Percentiles rank a stretch among this genome's conserved stretches.
Evolutionary conservation across 2,797 vertebrate species (phyloP).

Genomic region (Hypotaenidia philippensis): DNA sequence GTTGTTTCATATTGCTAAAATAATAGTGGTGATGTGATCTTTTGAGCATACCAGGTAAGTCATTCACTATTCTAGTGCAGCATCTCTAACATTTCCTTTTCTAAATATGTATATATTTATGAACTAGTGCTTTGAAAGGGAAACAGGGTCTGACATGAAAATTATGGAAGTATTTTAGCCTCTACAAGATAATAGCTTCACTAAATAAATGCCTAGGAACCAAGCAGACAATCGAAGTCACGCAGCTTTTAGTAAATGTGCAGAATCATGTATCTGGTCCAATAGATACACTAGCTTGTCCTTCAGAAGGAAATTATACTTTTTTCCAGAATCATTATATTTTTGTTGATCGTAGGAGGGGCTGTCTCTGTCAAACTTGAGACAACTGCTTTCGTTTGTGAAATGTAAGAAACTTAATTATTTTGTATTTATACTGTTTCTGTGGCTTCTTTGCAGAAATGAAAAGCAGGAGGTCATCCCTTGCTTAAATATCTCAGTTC

Average conservation of each 20-base stretch:
- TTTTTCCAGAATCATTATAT: not conserved
- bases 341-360: not conserved
- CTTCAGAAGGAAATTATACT: not conserved
- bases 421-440: not conserved
- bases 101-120: not conserved
- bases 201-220: not conserved
- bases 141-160: not conserved
- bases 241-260: fast-evolving
- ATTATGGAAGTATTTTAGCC: not conserved
- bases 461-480: not conserved
- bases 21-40: not conserved
- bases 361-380: not conserved
- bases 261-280: not conserved
- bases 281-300: not conserved
- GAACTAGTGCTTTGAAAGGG: not conserved
- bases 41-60: not conserved
- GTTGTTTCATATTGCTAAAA: not conserved
- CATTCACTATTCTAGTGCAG: not conserved
- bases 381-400: not conserved
- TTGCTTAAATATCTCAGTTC: not conserved
- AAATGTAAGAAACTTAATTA: not conserved
- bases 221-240: not conserved
- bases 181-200: not conserved
- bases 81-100: not conserved
- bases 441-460: not conserved